Evolutionary conservation across 2,888 invertebrate genomes (phyloP).

Genomic region (Petrolisthes manimaculis): DNA sequence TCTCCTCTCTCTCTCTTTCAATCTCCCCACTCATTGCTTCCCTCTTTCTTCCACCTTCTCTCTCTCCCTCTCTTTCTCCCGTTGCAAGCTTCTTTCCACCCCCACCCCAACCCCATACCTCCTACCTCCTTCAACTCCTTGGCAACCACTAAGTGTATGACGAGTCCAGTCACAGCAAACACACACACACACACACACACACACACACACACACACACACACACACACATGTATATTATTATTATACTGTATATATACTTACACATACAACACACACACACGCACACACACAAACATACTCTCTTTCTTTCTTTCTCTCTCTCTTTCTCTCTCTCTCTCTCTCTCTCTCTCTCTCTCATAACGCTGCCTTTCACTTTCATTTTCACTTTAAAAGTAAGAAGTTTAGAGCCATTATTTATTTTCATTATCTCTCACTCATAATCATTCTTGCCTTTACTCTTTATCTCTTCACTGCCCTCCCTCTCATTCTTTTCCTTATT

Average conservation of each 20-base stretch:
- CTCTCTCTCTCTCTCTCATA: neutral
- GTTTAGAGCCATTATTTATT: too few species aligned
- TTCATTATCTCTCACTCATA: too few species aligned
- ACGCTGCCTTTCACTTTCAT: neutral
- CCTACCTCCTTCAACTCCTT: too few species aligned
- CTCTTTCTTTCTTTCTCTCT: neutral
- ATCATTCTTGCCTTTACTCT: too few species aligned
- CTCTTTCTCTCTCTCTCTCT: neutral
- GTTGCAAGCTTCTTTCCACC: too few species aligned
- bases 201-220: neutral
- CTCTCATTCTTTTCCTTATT: too few species aligned
- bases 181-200: neutral
- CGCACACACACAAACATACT: neutral
- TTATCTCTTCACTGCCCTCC: too few species aligned
- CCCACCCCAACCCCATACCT: neutral
- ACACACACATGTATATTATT: neutral
- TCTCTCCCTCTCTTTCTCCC: neutral
- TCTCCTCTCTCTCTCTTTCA: slow-evolving; percentile 8
- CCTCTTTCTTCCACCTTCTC: too few species aligned
- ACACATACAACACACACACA: neutral
- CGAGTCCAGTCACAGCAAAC: neutral
- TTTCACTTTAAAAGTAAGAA: neutral
- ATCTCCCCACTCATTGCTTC: neutral
- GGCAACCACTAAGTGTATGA: too few species aligned
- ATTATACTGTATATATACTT: neutral